Conservation (phyloP, 2,888 invertebrate genomes). For the Hyles lineata region DNA sequence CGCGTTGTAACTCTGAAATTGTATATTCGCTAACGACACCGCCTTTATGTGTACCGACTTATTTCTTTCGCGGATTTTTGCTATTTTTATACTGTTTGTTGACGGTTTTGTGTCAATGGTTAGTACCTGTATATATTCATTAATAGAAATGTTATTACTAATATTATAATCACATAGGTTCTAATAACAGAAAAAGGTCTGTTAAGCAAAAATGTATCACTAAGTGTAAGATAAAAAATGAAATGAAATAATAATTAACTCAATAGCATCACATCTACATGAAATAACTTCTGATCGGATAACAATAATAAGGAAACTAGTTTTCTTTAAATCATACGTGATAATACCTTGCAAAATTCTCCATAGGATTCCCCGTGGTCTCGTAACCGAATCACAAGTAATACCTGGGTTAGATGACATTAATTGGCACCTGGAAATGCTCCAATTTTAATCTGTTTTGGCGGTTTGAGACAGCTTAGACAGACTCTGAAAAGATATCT, state of each 20-base stretch:
- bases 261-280: no score
- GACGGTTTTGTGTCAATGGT: background rate
- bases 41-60: background rate
- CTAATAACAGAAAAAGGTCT: no score
- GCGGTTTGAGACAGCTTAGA: background rate
- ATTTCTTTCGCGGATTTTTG: background rate
- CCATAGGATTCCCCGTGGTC: background rate
- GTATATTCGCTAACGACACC: conserved; percentile 23
- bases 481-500: no score
- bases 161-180: no score
- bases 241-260: no score
- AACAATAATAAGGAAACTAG: no score
- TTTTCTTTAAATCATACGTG: no score
- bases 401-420: background rate
- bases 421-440: conserved; percentile 3
- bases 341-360: background rate
- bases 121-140: no score
- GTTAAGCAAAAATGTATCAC: no score
- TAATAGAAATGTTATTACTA: no score
- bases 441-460: background rate
- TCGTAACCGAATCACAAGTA: background rate
- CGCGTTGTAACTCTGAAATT: conserved; percentile 9
- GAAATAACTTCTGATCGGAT: no score
- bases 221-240: no score
- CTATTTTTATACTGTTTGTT: background rate